Base-by-base conservation (phyloP, 2,888 invertebrate species). In the Spisula subtruncata region DNA sequence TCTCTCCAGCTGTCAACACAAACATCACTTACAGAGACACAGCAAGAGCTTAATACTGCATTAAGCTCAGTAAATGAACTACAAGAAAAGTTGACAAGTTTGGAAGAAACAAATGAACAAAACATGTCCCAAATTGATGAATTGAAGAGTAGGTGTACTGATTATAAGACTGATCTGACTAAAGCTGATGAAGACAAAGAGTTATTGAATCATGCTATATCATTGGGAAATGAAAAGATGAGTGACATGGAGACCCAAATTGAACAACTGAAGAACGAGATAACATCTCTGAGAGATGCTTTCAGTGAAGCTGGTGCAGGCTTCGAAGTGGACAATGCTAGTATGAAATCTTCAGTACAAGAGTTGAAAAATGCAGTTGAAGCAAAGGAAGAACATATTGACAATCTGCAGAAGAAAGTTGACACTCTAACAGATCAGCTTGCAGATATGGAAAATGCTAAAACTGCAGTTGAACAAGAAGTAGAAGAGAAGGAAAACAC, bases 291-390 rank as follows among this genome's bases (percentile, higher is more conserved):
- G 35, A 60, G 80, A 41, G 86, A 88, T 80, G 29, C 54, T 8
- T 51, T n/a, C 0, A 51, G 83, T 79, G 60, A 88, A 32, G 48
- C 84, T 32, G 54, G 75, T 80, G 35, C 48, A 54, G 46, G 71
- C 81, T 80, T 82, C 20, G 32, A 83, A 29, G n/a, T 82, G 60
- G 60, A 51, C 46, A 71, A 82, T 29, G 86, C 92, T n/a, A 80
- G 86, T 79, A 85, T 93, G 46, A 92, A 88, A 20, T 86, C 88
- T 81, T 79, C 92, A 16, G 35, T 91, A 2, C 48, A 88, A 29
- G 92, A 91, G 66, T 83, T 91, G 18, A 48, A 71, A 46, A 91
- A 89, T 85, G 66, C 48, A n/a, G 75, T 81, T 18, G 75, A 85
- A 20, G 81, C 71, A 20, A 85, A 86, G 54, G 84, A 92, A 16